Conservation (phyloP, 2,888 invertebrate species). For the Hartigia nigra region DNA sequence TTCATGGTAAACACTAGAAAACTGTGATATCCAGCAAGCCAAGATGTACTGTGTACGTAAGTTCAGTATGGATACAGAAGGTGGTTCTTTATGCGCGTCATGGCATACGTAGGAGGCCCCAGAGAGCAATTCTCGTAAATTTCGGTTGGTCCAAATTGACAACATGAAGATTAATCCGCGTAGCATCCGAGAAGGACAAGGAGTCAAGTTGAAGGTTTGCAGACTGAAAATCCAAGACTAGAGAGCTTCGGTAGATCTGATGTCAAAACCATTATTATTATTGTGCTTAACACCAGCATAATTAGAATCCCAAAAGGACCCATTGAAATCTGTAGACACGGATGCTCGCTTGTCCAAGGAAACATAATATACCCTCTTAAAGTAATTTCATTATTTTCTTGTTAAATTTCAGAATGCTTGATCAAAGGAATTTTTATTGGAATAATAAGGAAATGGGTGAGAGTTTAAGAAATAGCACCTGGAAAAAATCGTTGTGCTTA, state of each 20-base stretch:
- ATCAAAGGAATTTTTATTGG: not conserved
- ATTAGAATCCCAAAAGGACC: not conserved
- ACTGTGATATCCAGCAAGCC: not conserved
- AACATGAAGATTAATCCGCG: not conserved
- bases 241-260: not conserved
- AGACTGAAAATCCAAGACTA: not conserved
- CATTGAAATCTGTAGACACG: not conserved
- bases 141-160: conserved; percentile 1
- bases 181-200: not conserved
- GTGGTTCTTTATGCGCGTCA: not conserved
- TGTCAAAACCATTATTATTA: not conserved
- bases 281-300: not conserved
- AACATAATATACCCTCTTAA: not conserved
- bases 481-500: not conserved
- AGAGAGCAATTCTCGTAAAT: not conserved
- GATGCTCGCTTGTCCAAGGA: not conserved
- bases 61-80: not conserved
- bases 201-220: not conserved
- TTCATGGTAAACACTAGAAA: not conserved
- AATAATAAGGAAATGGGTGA: not conserved
- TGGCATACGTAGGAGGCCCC: not conserved
- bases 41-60: not conserved
- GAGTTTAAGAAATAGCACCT: not conserved
- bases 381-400: not conserved
- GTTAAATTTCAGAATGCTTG: not conserved